Base-by-base conservation (phyloP, 1,140 invertebrate genomes). In the Neodiprion virginianus region DNA sequence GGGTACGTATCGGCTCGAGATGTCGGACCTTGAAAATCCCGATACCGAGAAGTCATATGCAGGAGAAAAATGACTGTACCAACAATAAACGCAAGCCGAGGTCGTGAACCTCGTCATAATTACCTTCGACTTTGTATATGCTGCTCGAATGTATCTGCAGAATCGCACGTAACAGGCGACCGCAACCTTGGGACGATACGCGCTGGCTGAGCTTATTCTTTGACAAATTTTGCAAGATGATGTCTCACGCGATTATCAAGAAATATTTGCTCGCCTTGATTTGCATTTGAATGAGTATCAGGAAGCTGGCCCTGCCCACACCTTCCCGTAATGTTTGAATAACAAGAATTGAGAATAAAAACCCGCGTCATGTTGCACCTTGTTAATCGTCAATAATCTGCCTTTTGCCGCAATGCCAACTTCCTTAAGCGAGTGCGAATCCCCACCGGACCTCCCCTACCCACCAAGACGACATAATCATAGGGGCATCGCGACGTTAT, bases 231-330 rank as follows among this genome's bases (percentile, higher is more conserved):
- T 65, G 11, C 53, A 61, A 61, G 53, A 61, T 61, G 53, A 61
- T 61, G 53, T 61, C 53, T 61, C 53, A 61, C 53, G 53, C 68
- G 76, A 74, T 67, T 72, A 48, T 53, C 71, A 73, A 74, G 21
- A 72, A 66, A 69, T 47, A 48, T 73, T 72, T 76, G 69, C 70
- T 71, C 71, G 72, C n/a, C 2, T n/a, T 17, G 9, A 78, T 77
- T 78, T 78, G 71, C 76, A 78, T 78, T 11, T 75, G 75, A 77
- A 78, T 75, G 69, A 72, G n/a, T 12, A 47, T 40, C 28, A 48
- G 28, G n/a, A 71, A 49, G 48, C 53, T 61, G n/a, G 11, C n/a
- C 8, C 53, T 61, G 53, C 53, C 53, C 53, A 61, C 53, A 61
- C 53, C 11, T 17, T 61, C 11, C n/a, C 53, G 11, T 8, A 61